A percentile compares a stretch with the other conserved stretches of the same genome.
Conservation (phyloP, 2,113 vertebrate genomes). For the Axis porcinus region DNA sequence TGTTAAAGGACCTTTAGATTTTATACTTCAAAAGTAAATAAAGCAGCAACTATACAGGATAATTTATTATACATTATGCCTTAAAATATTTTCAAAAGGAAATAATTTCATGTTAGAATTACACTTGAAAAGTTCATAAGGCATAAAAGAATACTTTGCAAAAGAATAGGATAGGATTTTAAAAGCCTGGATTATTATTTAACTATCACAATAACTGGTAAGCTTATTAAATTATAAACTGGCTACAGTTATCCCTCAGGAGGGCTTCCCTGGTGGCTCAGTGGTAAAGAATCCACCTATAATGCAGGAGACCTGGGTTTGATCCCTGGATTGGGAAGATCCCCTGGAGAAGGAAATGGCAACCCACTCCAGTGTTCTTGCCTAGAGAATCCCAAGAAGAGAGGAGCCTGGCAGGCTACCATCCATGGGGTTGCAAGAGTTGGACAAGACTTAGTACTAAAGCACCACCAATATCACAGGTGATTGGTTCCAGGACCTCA, state of each 20-base stretch:
- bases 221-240: not conserved
- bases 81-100: constrained; percentile 4
- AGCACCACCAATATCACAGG: not conserved
- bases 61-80: not conserved
- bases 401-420: not conserved
- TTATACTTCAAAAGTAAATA: not conserved
- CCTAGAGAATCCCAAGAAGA: not conserved
- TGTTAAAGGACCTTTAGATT: not conserved
- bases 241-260: not conserved
- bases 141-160: not conserved
- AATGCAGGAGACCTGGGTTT: not conserved
- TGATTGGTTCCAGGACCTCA: not conserved
- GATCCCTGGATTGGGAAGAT: not conserved
- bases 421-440: not conserved
- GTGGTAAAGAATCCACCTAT: not conserved
- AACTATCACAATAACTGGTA: not conserved
- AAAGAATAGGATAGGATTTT: not conserved
- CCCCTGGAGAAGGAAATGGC: not conserved
- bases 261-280: not conserved
- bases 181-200: not conserved
- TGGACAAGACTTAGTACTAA: not conserved
- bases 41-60: not conserved
- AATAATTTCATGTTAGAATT: not conserved
- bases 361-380: not conserved
- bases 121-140: not conserved